These are phyloP conservation scores for Drosophila leontia DNA, from an alignment of 1,140 invertebrate genomes.

Conservation along the genomic window DNA sequence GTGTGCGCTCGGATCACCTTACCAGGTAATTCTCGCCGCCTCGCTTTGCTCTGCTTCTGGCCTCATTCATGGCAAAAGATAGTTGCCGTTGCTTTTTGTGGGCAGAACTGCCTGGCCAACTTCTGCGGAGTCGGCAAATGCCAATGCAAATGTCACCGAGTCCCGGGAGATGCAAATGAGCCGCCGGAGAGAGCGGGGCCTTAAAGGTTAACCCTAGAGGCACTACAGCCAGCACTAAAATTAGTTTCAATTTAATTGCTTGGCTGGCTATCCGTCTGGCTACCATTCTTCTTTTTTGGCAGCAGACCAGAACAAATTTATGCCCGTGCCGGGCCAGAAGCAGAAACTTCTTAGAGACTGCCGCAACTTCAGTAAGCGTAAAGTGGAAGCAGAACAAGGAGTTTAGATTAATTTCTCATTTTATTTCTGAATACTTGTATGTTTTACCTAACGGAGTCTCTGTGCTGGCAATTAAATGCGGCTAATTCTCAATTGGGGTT, in stretches of 20 bases:
- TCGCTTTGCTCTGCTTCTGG: slow-evolving; percentile 29
- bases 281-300: slow-evolving; percentile 57
- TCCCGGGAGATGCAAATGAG: slow-evolving; percentile 22
- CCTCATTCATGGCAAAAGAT: slow-evolving; percentile 45
- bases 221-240: slow-evolving; percentile 25
- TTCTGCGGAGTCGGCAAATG: slow-evolving; percentile 46
- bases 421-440: slow-evolving; percentile 16
- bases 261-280: slow-evolving; percentile 47
- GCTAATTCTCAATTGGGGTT: slow-evolving; percentile 58
- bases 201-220: slow-evolving; percentile 30
- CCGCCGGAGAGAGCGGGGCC: slow-evolving; percentile 1
- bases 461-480: slow-evolving; percentile 56
- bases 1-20: slow-evolving; percentile 35
- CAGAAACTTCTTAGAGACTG: slow-evolving; percentile 24
- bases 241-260: slow-evolving; percentile 66
- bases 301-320: slow-evolving; percentile 79
- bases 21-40: slow-evolving; percentile 40
- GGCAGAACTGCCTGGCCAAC: slow-evolving; percentile 25
- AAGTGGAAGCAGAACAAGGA: slow-evolving; percentile 14
- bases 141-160: slow-evolving; percentile 70
- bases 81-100: slow-evolving; percentile 22
- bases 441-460: slow-evolving; percentile 55
- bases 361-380: slow-evolving; percentile 33
- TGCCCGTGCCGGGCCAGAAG: slow-evolving; percentile 45
- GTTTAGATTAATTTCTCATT: slow-evolving; percentile 27